Evolutionary conservation across 2,888 invertebrate genomes (phyloP), one percentile per base, ranked within the genome.

Genomic region (Eristalis tenax): DNA sequence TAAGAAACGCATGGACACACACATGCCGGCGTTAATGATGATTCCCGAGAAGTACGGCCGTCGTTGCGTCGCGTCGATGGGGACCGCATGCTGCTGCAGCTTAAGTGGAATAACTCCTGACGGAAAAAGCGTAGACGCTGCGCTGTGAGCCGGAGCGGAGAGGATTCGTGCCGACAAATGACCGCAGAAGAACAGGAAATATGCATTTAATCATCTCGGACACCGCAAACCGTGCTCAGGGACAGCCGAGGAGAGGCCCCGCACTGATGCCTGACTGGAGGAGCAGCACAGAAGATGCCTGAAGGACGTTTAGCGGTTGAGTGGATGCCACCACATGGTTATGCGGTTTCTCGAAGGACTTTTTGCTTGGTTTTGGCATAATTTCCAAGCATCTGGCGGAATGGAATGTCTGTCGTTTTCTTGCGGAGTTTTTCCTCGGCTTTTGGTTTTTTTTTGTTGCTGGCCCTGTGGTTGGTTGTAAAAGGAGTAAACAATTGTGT

Each of bases 171-270:
- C 70, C 74, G 71, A 79, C 86, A 83, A 83, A 83, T 87, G 76
- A 76, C 87, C 79, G 75, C 87, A 80, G 76, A 75, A 73, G 63
- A 78, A 83, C 87, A 87, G 87, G 87, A 87, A 87, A 83, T 80
- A 80, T 83, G 87, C 87, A 83, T 87, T 87, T 87, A 87, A 87
- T 87, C 87, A 87, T 80, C 83, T 83, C 83, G 87, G 78, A 80
- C 43, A 83, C 87, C 81, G 69, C 85, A 85, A 56, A 83, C 77
- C 68, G 70, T 56, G 73, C 73, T 68, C 32, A 69, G 35, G 50
- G 18, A 50, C 78, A 84, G 28, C 69, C 74, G 69, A 70, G 35
- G 64, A 59, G 64, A 61, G 32, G 5, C 32, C 74, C 69, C 65
- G 57, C 32, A 64, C 23, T 32, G 40, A 40, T 5, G 28, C 18